Percentiles rank a stretch among this genome's conserved stretches.
These are phyloP conservation scores for Mnemiopsis leidyi DNA, from an alignment of 37 sponge, comb jelly and placozoan species.

Conservation along the genomic window DNA sequence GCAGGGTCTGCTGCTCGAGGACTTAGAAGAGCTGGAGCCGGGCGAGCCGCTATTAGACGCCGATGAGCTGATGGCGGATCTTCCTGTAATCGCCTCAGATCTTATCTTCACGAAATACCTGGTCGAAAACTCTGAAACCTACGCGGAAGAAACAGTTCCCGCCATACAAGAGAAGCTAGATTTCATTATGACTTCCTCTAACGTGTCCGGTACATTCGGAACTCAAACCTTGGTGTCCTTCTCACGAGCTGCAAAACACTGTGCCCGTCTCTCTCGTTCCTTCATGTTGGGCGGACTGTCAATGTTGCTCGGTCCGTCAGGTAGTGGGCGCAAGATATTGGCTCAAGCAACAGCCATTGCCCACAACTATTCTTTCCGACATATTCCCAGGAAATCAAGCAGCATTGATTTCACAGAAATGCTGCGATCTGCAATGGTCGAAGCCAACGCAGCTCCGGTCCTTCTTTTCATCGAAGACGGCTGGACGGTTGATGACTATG, in stretches of 20 bases:
- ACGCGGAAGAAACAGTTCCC: conserved; percentile 3
- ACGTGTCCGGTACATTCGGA: neutral
- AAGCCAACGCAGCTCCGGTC: neutral
- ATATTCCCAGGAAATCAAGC: neutral
- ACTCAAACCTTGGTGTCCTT: neutral
- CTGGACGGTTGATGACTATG: neutral
- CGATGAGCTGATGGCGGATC: conserved; percentile 6
- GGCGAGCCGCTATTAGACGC: neutral
- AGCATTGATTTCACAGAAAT: neutral
- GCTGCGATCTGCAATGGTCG: neutral
- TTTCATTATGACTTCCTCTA: neutral
- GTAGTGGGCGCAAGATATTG: conserved; percentile 27
- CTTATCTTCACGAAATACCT: conserved; percentile 38
- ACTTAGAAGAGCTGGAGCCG: neutral
- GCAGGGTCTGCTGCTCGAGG: neutral
- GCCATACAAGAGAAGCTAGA: neutral
- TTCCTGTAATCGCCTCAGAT: conserved; percentile 13
- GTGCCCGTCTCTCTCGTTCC: conserved; percentile 35
- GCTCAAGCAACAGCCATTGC: conserved; percentile 16
- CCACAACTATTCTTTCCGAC: conserved; percentile 3
- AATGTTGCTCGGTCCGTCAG: conserved; percentile 3
- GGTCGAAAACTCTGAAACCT: neutral
- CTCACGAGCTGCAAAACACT: conserved; percentile 14
- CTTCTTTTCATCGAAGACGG: conserved; percentile 40
- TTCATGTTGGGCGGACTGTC: conserved; percentile 15